These are phyloP conservation scores for Limnothrissa miodon DNA, from an alignment of 2,113 vertebrate species.

Conservation along the genomic window DNA sequence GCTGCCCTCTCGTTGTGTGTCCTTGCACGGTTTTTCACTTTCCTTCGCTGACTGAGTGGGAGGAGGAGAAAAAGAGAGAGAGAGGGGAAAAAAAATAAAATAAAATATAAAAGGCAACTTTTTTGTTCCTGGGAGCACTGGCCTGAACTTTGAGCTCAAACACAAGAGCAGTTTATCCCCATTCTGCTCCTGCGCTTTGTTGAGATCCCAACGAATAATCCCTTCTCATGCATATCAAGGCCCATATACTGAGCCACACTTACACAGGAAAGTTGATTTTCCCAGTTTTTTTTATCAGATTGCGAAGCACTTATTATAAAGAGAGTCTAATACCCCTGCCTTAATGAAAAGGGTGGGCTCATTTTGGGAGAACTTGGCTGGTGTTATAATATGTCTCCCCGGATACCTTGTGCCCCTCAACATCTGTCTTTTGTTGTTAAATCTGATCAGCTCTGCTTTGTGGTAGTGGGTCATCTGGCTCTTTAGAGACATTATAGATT, in stretches of 20 bases:
- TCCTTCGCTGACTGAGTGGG: background rate
- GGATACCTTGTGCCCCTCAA: slow-evolving; percentile 54
- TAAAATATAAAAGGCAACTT: background rate
- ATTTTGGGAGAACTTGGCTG: slow-evolving; percentile 24
- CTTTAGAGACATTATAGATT: slow-evolving; percentile 59
- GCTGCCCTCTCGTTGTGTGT: background rate
- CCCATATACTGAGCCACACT: slow-evolving; percentile 58
- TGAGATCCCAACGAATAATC: slow-evolving; percentile 23
- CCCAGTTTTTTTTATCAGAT: slow-evolving; percentile 66
- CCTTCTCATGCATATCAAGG: slow-evolving; percentile 63
- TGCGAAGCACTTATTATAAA: slow-evolving; percentile 62
- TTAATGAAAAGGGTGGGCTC: slow-evolving; percentile 56
- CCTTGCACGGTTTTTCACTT: background rate
- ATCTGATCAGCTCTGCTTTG: slow-evolving; percentile 62
- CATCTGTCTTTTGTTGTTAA: slow-evolving; percentile 71
- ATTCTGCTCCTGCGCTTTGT: slow-evolving; percentile 16
- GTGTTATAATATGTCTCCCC: slow-evolving; percentile 51
- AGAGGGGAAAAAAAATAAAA: background rate
- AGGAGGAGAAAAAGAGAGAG: background rate
- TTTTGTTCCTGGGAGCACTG: background rate
- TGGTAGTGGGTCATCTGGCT: slow-evolving; percentile 65
- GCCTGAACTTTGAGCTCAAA: background rate
- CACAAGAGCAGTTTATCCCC: slow-evolving; percentile 6
- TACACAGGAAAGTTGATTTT: slow-evolving; percentile 65
- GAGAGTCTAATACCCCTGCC: slow-evolving; percentile 57